Evolutionary conservation across 2,113 vertebrate genomes (phyloP), one percentile per base, ranked within the genome.

Genomic region (Procavia capensis): DNA sequence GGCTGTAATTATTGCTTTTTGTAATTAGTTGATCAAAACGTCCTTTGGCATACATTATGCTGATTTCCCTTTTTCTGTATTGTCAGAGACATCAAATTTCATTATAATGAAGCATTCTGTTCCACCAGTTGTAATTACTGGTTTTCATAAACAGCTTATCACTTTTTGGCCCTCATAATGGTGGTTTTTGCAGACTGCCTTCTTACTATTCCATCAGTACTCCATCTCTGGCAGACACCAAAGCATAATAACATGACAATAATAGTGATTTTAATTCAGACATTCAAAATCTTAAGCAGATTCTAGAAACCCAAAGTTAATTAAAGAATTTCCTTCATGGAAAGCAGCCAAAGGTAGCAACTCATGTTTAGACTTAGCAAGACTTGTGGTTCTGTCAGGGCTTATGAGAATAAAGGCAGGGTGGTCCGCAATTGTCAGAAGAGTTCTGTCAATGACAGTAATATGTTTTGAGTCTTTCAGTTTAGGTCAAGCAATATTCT

Each of bases 1-100:
- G 36, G 6, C 81, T 89, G 10, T 68, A 94, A 89, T 92, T 83
- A 84, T 45, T 84, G 29, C 0, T 88, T 91, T 96, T 79, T 29
- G 94, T 54, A 27, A 91, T 94, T 29, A 94, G n/a, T 82, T 93
- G 29, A 36, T 66, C 10, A 63, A 80, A 95, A 90, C 63, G 66
- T 82, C 7, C 14, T 63, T 88, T 84, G 83, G 78, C 29, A 94
- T 83, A 85, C 31, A 59, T 89, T 59, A 74, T 92, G 39, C 63
- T 96, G 39, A 85, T 79, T 84, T 85, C 29, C 29, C 72, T 94
- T 88, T 94, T 80, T 72, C 63, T 64, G 29, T 47, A 27, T 84
- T 84, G 74, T 72, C 64, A 79, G 13, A 64, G 74, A 80, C 74
- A 88, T 8, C 57, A 89, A 75, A 76, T 85, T 88, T 25, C 34